Evolutionary conservation across 2,797 vertebrate species (phyloP).

Genomic region (Cryptoprocta ferox): DNA sequence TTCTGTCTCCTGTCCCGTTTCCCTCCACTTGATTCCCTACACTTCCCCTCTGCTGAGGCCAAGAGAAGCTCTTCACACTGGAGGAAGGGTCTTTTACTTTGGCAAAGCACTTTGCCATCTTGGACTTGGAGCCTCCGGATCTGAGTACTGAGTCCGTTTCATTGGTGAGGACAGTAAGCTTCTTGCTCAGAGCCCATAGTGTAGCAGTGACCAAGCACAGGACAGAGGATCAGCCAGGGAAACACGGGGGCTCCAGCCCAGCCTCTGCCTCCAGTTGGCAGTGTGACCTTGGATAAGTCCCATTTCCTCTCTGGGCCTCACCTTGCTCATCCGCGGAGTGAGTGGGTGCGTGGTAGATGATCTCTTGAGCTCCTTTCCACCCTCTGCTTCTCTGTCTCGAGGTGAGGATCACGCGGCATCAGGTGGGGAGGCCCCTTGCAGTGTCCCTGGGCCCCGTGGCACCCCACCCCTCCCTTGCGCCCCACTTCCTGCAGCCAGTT

Average conservation of each 20-base stretch:
- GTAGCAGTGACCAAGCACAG: accelerated
- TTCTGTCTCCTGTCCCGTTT: background rate
- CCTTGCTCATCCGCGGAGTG: background rate
- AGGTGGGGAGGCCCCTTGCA: background rate
- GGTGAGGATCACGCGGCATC: background rate
- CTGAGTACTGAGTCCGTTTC: background rate
- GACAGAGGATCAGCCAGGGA: background rate
- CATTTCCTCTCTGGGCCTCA: background rate
- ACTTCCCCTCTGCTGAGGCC: background rate
- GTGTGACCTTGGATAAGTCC: background rate
- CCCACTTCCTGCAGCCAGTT: conserved; percentile 51
- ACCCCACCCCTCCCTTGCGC: background rate
- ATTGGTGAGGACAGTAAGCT: background rate
- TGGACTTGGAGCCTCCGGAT: background rate
- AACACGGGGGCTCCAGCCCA: too few species aligned
- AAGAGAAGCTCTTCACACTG: background rate
- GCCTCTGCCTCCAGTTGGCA: background rate
- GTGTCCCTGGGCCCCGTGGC: background rate
- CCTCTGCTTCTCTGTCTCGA: background rate
- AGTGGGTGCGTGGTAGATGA: background rate
- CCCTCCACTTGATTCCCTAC: background rate
- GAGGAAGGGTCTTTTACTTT: background rate
- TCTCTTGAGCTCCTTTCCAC: background rate
- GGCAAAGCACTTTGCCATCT: background rate
- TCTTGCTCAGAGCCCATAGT: background rate